Evolutionary conservation across 2,797 vertebrate species (phyloP), one percentile per base, ranked within the genome.

Genomic region (Apogon hyalosoma): DNA sequence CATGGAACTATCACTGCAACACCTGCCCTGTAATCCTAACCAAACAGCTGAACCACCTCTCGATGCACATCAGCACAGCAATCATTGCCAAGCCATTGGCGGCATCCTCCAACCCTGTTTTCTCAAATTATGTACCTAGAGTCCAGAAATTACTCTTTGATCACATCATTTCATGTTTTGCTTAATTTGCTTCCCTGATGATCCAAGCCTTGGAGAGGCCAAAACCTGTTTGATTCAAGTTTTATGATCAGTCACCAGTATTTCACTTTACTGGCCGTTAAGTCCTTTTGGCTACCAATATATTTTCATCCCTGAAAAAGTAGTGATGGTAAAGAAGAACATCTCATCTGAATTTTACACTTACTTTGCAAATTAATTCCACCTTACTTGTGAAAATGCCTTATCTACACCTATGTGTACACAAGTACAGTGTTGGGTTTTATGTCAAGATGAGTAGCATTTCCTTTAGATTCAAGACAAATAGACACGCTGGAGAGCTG

Each of bases 1-100:
- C 47, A 77, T 33, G 18, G 45, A 47, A 66, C 59, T 18, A 21
- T 69, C 36, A 31, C 36, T 16, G 31, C 69, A 74, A 84, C 82
- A 86, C 77, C 82, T 83, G 80, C 74, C 48, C 79, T 74, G 61
- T 77, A 63, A 58, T 69, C 49, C 50, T n/a, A 46, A 74, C 31
- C 56, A 82, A 76, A 76, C 75, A 80, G 77, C 79, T 80, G 75
- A 86, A 74, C 58, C 66, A 63, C 61, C 72, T 79, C 63, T 62
- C 36, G 19, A 1, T 55, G 50, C 69, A 52, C 58, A 64, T 75
- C 62, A 51, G 43, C 63, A 63, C 3, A 52, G 41, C 28, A 31
- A 52, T 64, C 67, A 45, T 28, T 40, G 55, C 64, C 74, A 74
- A 67, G 28, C 24, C 47, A 41, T 51, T 15, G 48, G 61, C 65